Evolutionary conservation across 2,888 invertebrate species (phyloP), one percentile per base, ranked within the genome.

Genomic region (Ferdinandea cuprea): DNA sequence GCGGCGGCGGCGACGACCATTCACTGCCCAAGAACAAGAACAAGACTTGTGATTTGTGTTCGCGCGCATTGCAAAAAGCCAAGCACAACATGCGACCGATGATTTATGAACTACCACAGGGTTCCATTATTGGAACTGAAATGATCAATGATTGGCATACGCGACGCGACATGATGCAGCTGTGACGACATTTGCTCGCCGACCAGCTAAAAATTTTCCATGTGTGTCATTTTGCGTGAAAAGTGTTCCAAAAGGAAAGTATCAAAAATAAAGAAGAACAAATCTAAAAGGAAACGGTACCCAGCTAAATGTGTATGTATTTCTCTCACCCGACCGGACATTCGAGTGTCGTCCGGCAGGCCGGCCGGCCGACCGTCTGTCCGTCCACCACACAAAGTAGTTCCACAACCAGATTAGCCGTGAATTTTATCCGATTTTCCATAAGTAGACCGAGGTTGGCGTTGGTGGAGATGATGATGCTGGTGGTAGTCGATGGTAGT

Each of bases 61-160:
- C 44, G 76, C 63, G 63, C 35, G 50, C n/a, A n/a, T 58, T 59
- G 58, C 58, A 44, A 50, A 76, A 58, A 81, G 44, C 56, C 44
- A 73, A 52, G n/a, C 46, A 59, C 65, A 71, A 81, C 69, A 81
- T 77, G 77, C 58, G 65, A 74, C 74, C 37, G 40, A 77, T 81
- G 81, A 81, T 81, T 81, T 81, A 81, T 81, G 65, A 54, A 66
- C 65, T 77, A 77, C 66, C 77, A 61, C 59, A 81, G 59, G 77
- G 59, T 77, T 77, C 77, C 81, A 81, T 72, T 77, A 77, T 81
- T 66, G 71, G 77, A 48, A 71, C 71, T 61, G 40, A 71, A 81
- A 81, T 77, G 71, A 77, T 81, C 71, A 77, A 81, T 81, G 77
- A 77, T 81, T 81, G 77, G 77, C 77, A 81, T 81, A 65, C 58